A percentile compares a stretch with the other conserved stretches of the same genome.
phyloP scores from a whole-genome alignment of 2,888 invertebrate genomes.

The Neoitamus cyanurus region DNA sequence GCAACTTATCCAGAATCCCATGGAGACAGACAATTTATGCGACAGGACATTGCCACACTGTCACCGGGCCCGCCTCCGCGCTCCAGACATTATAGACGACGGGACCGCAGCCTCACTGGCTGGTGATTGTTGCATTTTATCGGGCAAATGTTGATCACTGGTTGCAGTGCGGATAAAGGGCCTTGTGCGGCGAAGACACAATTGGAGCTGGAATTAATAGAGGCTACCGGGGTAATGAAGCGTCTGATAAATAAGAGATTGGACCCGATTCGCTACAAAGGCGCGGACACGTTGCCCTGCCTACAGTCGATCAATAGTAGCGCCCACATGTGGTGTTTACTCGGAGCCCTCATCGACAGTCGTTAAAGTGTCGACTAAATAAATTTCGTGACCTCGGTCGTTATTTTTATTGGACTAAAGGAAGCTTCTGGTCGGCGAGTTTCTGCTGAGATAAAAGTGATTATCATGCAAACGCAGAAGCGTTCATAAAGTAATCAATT shows the following conservation, averaged over 20 bases:
- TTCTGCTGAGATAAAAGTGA: not conserved
- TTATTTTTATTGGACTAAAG: not conserved
- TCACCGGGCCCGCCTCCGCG: constrained; percentile 32
- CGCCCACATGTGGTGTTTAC: not conserved
- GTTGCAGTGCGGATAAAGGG: not conserved
- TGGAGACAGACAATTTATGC: constrained; percentile 45
- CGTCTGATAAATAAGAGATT: constrained; percentile 9
- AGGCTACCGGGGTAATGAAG: not conserved
- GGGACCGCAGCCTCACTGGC: not conserved
- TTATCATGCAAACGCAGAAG: not conserved
- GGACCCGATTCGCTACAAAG: not conserved
- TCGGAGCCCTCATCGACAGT: not conserved
- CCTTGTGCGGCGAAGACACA: not conserved
- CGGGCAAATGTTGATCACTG: not conserved
- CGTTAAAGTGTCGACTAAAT: not conserved
- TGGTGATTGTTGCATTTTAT: constrained; percentile 20
- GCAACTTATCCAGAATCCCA: constrained; percentile 42
- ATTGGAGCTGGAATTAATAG: constrained; percentile 14
- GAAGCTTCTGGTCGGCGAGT: not conserved
- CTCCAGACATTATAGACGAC: not conserved
- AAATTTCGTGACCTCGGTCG: not conserved
- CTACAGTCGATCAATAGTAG: not conserved
- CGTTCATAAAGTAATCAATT: not conserved
- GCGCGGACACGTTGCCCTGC: not conserved
- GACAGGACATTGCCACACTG: constrained; percentile 39